Evolutionary conservation across 1,140 invertebrate species (phyloP), one percentile per base, ranked within the genome.

Genomic region (Ips nitidus): DNA sequence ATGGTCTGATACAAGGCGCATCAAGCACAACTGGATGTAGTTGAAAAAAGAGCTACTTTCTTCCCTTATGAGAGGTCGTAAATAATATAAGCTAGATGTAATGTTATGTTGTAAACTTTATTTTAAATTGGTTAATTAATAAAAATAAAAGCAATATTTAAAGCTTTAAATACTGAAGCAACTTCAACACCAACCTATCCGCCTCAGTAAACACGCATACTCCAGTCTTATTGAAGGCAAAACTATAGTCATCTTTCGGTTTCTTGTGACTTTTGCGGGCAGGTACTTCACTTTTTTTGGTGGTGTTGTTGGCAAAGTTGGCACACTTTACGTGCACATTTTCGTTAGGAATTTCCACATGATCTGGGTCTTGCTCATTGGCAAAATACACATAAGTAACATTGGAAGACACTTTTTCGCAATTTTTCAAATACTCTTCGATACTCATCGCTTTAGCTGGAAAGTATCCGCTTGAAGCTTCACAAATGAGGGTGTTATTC

Each of bases 201-300:
- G 59, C 7, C 55, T 71, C 70, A 7, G 70, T 71, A 52, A 71
- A 71, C 0, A 71, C 70, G 43, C 70, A 71, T 5, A 71, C 40
- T n/a, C 59, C 60, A 2, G 70, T 58, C 59, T 58, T 50, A 22
- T 71, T 71, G 61, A 58, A 41, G 4, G 65, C 42, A 68, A 66
- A 71, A 61, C 22, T 53, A 53, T 42, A 69, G 2, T 59, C 45
- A 4, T 59, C 45, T 39, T 57, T 39, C 7, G 59, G 41, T n/a
- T 52, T 45, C 22, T 40, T 52, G 4, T n/a, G 53, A n/a, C 6
- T 55, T 55, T 4, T 2, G 8, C n/a, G 39, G 3, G 22, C 3
- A 5, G 36, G 6, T 52, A 6, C 58, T 66, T 60, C 43, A 40
- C 52, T 40, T 37, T 66, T 64, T 22, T 56, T 56, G 6, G 37